phyloP scores from a whole-genome alignment of 2,113 vertebrate species.

The Stegastes partitus region DNA sequence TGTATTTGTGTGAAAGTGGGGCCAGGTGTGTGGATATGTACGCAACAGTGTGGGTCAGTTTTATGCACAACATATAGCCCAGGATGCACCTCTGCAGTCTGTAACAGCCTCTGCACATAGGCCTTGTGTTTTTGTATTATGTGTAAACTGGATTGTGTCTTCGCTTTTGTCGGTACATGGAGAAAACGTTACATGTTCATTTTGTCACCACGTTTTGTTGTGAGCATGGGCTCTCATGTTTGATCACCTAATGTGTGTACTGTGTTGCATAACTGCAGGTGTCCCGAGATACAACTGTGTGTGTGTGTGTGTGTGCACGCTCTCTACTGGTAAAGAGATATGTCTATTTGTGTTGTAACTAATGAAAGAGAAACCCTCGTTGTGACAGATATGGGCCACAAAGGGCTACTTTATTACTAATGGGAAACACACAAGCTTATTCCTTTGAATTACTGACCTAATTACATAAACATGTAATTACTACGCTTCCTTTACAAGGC shows the following conservation, averaged over 20 bases:
- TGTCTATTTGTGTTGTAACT: conserved; percentile 63
- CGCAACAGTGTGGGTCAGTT: not conserved
- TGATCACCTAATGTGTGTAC: conserved; percentile 15
- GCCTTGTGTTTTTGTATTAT: not conserved
- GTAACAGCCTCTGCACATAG: not conserved
- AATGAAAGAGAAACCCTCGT: conserved; percentile 58
- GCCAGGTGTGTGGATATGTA: not conserved
- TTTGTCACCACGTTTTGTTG: conserved; percentile 21
- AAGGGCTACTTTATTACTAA: conserved; percentile 71
- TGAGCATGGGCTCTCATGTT: not conserved
- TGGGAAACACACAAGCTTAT: conserved; percentile 59
- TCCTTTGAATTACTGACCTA: conserved; percentile 74
- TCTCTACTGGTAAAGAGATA: conserved; percentile 38
- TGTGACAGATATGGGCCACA: conserved; percentile 74
- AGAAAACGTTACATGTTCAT: not conserved
- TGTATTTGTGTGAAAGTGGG: conserved; percentile 4
- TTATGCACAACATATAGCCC: not conserved
- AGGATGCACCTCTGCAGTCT: not conserved
- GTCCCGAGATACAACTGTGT: conserved; percentile 19
- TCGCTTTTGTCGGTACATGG: not conserved
- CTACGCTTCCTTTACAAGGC: conserved; percentile 54
- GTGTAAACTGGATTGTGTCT: not conserved
- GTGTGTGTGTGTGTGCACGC: conserved; percentile 14
- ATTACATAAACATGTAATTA: conserved; percentile 76
- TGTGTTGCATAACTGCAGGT: conserved; percentile 54